Percentiles rank a stretch among this genome's conserved stretches.
Evolutionary conservation across 2,113 vertebrate species (phyloP).

Genomic region (Tragelaphus scriptus): DNA sequence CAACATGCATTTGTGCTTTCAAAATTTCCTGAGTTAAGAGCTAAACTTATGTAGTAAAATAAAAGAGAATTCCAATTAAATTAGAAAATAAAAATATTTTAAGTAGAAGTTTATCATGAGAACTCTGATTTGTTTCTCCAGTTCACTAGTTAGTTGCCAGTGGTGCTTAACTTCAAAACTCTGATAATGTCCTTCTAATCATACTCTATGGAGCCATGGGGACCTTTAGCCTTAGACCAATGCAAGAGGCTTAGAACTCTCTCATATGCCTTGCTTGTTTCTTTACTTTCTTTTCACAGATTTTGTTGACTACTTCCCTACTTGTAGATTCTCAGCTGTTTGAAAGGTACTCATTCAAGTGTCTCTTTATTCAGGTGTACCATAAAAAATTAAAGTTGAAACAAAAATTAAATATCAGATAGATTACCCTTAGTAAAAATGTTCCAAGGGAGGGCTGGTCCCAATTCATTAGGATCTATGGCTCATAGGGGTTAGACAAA

Average conservation of each 20-base stretch:
- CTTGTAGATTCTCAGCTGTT: neutral
- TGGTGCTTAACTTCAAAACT: neutral
- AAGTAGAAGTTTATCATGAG: neutral
- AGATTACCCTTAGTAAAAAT: neutral
- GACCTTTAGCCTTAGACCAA: neutral
- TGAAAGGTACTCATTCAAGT: neutral
- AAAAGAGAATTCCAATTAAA: neutral
- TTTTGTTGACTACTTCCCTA: neutral
- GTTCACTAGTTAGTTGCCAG: neutral
- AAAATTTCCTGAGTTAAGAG: neutral
- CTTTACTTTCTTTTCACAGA: neutral
- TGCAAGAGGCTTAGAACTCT: neutral
- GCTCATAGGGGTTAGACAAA: neutral
- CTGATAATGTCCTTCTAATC: neutral
- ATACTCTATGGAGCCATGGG: neutral
- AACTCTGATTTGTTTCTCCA: neutral
- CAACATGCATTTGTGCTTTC: neutral
- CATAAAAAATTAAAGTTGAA: neutral
- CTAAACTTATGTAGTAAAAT: neutral
- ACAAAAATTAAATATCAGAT: neutral
- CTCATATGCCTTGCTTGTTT: neutral
- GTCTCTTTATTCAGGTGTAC: neutral
- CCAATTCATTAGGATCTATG: neutral
- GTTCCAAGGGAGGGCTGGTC: neutral
- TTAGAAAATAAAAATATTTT: neutral